A percentile compares a stretch with the other conserved stretches of the same genome.
Conservation (phyloP, 2,113 vertebrate species). For the Macquaria ambigua region DNA sequence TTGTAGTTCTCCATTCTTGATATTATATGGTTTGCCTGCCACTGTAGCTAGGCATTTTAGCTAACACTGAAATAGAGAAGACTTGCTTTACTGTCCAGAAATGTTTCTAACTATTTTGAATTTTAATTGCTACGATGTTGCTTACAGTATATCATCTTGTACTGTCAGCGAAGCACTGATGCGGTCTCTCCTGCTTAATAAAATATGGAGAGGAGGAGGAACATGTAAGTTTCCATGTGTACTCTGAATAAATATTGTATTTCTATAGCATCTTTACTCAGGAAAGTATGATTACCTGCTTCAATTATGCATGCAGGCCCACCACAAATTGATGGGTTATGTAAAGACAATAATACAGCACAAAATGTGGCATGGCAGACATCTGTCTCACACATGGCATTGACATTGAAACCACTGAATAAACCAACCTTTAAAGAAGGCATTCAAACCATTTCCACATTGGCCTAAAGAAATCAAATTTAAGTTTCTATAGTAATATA, state of each 20-base stretch:
- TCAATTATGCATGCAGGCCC: background rate
- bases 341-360: too few species aligned
- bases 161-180: background rate
- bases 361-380: too few species aligned
- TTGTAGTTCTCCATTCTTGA: background rate
- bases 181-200: background rate
- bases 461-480: too few species aligned
- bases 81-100: background rate
- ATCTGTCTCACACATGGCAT: too few species aligned
- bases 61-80: background rate
- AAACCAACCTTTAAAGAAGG: too few species aligned
- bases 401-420: too few species aligned
- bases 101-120: background rate
- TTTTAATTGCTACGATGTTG: background rate
- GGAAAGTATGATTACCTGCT: background rate
- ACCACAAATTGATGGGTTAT: too few species aligned
- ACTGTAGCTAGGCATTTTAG: background rate
- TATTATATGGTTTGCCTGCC: background rate
- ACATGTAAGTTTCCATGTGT: background rate
- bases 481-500: too few species aligned
- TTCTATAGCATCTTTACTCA: constrained; percentile 1
- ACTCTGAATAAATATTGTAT: constrained; percentile 22
- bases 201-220: background rate
- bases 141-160: background rate
- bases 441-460: too few species aligned